Base-by-base conservation (phyloP, 2,888 invertebrate species). In the Polyommatus icarus region DNA sequence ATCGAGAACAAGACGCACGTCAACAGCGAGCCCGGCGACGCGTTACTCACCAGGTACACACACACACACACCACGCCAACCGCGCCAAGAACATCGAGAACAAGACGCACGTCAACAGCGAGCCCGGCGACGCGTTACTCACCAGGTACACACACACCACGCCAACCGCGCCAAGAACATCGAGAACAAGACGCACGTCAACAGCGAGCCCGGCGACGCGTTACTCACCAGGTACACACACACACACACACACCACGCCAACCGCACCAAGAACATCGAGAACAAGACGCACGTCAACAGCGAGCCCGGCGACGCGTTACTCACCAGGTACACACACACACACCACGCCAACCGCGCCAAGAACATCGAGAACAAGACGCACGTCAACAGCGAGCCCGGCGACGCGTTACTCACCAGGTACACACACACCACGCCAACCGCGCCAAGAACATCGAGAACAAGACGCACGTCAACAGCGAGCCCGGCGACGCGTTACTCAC, bases 161-260 rank as follows among this genome's bases (percentile, higher is more conserved):
- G 99, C 99, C 0, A 99, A 98, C 93, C 96, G 99, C 77, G 99
- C 99, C 15, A 99, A 99, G 94, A 99, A 98, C 87, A 99, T 99
- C 82, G 97, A 98, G 90, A 99, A 99, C 93, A 96, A 97, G 84
- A 99, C 99, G 79, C 97, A 97, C 85, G 97, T 99, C 80, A 99
- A 99, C 90, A 99, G 99, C 87, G 99, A 99, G 89, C 99, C 99
- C 0, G 99, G 99, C 83, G 99, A 99, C 91, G 99, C 99, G 0
- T 91, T 99, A 75, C 95, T 99, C 29, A 96, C 99, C 76, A 97
- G 98, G 91, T 90, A 80, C 61, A 3, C 24, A 67, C 61, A 67
- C 24, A 20, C 10, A 61, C 3, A 20, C 59, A 61, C 8, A 8
- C 7, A n/a, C 7, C 24, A 24, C 24, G 24, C 24, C 24, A 24